Percentiles rank a stretch among this genome's conserved stretches.
phyloP scores from a whole-genome alignment of 2,797 vertebrate species.

The Tauraco hartlaubi region DNA sequence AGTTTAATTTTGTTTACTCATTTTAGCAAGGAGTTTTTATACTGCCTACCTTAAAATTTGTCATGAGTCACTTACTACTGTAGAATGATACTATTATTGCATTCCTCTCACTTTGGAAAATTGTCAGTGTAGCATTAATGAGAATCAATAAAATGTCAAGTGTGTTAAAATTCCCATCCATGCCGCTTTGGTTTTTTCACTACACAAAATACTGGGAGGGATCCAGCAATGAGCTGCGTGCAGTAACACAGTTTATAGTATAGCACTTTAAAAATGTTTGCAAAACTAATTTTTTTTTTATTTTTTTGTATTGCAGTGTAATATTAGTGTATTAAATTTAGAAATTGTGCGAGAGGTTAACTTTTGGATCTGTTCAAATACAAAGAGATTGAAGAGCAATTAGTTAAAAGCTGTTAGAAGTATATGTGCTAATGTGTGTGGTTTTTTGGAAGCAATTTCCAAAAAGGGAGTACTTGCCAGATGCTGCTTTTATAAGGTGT shows the following conservation, averaged over 20 bases:
- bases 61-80: not conserved
- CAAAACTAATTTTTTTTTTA: not conserved
- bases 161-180: not conserved
- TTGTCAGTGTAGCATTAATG: not conserved
- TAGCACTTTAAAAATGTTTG: not conserved
- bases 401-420: constrained; percentile 5
- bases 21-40: constrained; percentile 4
- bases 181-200: not conserved
- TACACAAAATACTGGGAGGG: not conserved
- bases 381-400: not conserved
- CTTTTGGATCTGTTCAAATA: not conserved
- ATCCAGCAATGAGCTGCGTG: not conserved
- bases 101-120: not conserved
- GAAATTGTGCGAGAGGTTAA: not conserved
- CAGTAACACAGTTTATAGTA: not conserved
- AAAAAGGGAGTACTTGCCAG: not conserved
- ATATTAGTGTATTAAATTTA: not conserved
- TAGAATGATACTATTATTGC: not conserved
- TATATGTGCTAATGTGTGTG: not conserved
- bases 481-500: constrained; percentile 39
- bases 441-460: not conserved
- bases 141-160: not conserved
- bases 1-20: not conserved
- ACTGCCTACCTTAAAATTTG: not conserved
- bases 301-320: not conserved